Conservation (phyloP, 2,888 invertebrate genomes). For the Platycheirus albimanus region DNA sequence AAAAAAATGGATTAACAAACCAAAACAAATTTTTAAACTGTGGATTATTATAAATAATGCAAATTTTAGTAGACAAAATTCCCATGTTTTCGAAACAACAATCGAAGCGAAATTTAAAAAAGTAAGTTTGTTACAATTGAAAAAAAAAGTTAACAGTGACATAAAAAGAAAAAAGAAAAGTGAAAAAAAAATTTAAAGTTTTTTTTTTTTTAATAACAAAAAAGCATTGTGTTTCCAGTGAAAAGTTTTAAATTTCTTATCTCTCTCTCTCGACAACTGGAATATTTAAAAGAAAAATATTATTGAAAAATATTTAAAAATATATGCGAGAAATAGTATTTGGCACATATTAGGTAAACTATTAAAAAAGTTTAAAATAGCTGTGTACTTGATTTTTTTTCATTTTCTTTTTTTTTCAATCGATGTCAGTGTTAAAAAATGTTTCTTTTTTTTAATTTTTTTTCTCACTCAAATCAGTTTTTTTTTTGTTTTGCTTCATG, state of each 20-base stretch:
- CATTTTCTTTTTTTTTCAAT: conserved; percentile 47
- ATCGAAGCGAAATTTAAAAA: conserved; percentile 83
- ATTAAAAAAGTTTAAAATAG: conserved; percentile 55
- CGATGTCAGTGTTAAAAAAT: conserved; percentile 72
- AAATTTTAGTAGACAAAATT: conserved; percentile 83
- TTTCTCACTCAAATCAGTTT: conserved; percentile 27
- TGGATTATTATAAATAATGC: conserved; percentile 80
- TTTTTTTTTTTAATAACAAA: conserved; percentile 8
- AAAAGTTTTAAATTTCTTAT: conserved; percentile 45
- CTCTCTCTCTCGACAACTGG: conserved; percentile 47
- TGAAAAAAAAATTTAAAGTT: conserved; percentile 26
- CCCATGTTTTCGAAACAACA: conserved; percentile 83
- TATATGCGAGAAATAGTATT: conserved; percentile 63
- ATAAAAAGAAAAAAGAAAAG: conserved; percentile 32
- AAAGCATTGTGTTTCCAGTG: conserved; percentile 63
- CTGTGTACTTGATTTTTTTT: conserved; percentile 51
- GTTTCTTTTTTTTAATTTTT: too few relatives aligned
- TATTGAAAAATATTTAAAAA: conserved; percentile 33
- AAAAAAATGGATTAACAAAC: conserved; percentile 67
- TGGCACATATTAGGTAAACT: conserved; percentile 73
- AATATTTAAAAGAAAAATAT: conserved; percentile 42
- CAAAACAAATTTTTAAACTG: conserved; percentile 66
- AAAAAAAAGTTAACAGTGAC: conserved; percentile 68
- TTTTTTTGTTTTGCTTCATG: conserved; percentile 53
- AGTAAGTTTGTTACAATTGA: conserved; percentile 78